Evolutionary conservation across 2,113 vertebrate species (phyloP), one percentile per base, ranked within the genome.

Genomic region (Sinocyclocheilus anshuiensis): DNA sequence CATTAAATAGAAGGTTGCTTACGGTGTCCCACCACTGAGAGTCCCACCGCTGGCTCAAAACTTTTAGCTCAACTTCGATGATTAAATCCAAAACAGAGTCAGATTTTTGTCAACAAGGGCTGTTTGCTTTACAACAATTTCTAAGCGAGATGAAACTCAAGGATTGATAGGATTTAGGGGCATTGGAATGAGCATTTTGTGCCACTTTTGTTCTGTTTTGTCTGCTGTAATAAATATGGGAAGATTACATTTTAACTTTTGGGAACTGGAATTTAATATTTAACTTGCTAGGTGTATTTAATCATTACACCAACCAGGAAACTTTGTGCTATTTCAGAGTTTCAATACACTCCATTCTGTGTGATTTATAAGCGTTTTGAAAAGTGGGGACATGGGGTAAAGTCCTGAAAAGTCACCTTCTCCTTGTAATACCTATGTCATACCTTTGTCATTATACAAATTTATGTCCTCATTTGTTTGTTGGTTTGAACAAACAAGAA

Each of bases 81-180:
- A 39, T 42, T 80, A 80, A 80, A 63, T 63, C 33, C 33, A 18
- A 24, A 80, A 24, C 13, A 80, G 45, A 63, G 15, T 61, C 1
- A 61, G 57, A 39, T 16, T 61, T 24, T 24, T 80, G 77, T 80
- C 33, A 79, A 79, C 77, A 42, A 61, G 18, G 55, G 11, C 33
- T 22, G 77, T 24, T 29, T n/a, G 26, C 39, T 80, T 42, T 57
- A 16, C 29, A 42, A 16, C n/a, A 33, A 29, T 22, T 20, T 81
- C 39, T 42, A 29, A 29, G 6, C n/a, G n/a, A 81, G 36, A 61
- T 81, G 4, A 65, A 50, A 29, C n/a, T 50, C 39, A 3, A 29
- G 61, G 61, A 67, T 29, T 50, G 39, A 29, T 9, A 65, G 39
- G 61, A 50, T 67, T 67, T 81, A 33, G 50, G 50, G 8, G 8